A percentile compares a stretch with the other conserved stretches of the same genome.
phyloP scores from a whole-genome alignment of 2,113 vertebrate genomes.

The Oreochromis niloticus region DNA sequence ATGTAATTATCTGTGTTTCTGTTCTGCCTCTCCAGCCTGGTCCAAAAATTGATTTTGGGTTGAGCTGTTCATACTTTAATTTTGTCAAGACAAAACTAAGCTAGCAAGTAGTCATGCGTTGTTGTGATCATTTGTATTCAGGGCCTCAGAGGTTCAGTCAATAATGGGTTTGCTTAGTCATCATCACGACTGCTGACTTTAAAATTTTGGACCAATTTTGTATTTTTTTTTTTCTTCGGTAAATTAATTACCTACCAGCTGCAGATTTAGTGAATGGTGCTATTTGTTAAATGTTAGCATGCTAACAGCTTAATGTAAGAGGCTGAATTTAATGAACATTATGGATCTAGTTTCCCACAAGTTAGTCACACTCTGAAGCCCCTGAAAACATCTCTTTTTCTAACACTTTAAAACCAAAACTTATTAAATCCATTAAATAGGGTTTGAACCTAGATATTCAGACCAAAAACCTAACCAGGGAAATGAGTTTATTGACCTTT shows the following conservation, averaged over 20 bases:
- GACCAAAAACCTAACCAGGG: neutral
- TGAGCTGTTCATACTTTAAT: neutral
- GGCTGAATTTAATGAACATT: neutral
- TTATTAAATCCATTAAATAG: neutral
- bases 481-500: neutral
- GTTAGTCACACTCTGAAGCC: rapidly evolving
- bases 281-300: neutral
- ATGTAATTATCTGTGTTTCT: neutral
- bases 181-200: neutral
- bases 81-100: neutral
- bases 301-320: neutral
- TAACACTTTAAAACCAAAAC: neutral
- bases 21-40: neutral
- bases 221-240: neutral
- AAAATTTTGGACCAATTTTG: neutral
- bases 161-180: neutral
- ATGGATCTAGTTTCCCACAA: neutral
- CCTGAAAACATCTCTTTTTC: neutral
- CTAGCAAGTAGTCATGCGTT: neutral
- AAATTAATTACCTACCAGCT: neutral
- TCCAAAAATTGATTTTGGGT: neutral
- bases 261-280: neutral
- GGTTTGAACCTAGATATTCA: neutral
- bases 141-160: neutral
- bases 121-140: neutral